These are phyloP conservation scores for Drosophila atripex DNA, from an alignment of 2,888 invertebrate genomes.

Conservation along the genomic window DNA sequence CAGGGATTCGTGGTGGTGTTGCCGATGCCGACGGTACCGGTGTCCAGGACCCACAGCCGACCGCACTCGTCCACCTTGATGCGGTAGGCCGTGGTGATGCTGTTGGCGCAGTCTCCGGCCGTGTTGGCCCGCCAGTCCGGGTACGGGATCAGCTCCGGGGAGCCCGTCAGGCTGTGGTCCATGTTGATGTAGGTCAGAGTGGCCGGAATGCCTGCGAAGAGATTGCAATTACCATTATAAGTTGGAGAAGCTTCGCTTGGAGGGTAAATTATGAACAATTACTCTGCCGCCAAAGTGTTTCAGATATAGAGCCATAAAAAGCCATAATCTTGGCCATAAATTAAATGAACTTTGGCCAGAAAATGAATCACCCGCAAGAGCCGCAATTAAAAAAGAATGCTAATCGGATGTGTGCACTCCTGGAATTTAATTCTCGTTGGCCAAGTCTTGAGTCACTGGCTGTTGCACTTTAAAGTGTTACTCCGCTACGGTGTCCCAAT, in stretches of 20 bases:
- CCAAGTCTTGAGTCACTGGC: neutral
- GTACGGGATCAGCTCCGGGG: slow-evolving; percentile 91
- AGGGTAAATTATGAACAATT: neutral
- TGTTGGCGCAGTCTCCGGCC: slow-evolving; percentile 90
- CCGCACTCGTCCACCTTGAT: slow-evolving; percentile 91
- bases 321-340: neutral
- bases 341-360: neutral
- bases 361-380: neutral
- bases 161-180: slow-evolving; percentile 87
- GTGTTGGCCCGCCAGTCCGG: slow-evolving; percentile 91
- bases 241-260: neutral
- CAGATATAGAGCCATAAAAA: neutral
- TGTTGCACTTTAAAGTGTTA: slow-evolving; percentile 1
- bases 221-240: neutral
- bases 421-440: neutral
- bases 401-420: neutral
- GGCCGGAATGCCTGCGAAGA: slow-evolving; percentile 89
- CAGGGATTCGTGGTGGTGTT: slow-evolving; percentile 90
- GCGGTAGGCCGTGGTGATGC: slow-evolving; percentile 91
- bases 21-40: slow-evolving; percentile 92
- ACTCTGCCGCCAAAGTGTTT: neutral
- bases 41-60: slow-evolving; percentile 92
- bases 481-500: neutral
- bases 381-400: neutral
- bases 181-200: slow-evolving; percentile 92